Percentiles rank a stretch among this genome's conserved stretches.
phyloP scores from a whole-genome alignment of 2,797 vertebrate species.

The Rhinoraja longicauda region DNA sequence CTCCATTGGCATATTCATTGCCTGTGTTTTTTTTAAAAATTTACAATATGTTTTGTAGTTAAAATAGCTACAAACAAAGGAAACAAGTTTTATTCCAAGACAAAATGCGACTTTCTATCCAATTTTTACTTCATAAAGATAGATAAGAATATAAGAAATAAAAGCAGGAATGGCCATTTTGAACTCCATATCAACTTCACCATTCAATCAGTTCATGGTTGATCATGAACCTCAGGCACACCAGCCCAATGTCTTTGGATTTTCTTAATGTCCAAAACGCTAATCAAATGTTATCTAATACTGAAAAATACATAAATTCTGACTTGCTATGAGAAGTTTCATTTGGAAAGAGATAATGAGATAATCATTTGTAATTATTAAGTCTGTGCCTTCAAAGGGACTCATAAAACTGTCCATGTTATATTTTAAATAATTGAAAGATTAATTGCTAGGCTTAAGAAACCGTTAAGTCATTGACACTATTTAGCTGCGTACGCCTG shows the following conservation, averaged over 20 bases:
- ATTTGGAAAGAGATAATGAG: neutral
- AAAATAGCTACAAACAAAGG: neutral
- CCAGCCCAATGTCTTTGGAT: no score
- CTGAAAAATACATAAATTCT: neutral
- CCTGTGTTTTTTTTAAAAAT: neutral
- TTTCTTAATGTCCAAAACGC: no score
- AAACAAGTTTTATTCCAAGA: neutral
- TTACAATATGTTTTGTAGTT: neutral
- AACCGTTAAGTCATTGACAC: neutral
- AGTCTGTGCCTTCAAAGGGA: neutral
- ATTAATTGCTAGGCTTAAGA: neutral
- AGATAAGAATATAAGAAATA: no score
- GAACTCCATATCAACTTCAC: no score
- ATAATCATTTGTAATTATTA: neutral
- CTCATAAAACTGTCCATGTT: neutral
- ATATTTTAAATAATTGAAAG: neutral
- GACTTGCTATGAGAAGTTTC: no score
- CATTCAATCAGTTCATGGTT: no score
- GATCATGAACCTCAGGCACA: no score
- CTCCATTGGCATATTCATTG: neutral
- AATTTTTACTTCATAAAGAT: neutral
- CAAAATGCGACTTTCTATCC: neutral
- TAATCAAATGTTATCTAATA: neutral
- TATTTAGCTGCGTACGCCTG: neutral
- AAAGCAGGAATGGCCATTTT: no score